Evolutionary conservation across 2,888 invertebrate species (phyloP).

Genomic region (Criorhina ranunculi): DNA sequence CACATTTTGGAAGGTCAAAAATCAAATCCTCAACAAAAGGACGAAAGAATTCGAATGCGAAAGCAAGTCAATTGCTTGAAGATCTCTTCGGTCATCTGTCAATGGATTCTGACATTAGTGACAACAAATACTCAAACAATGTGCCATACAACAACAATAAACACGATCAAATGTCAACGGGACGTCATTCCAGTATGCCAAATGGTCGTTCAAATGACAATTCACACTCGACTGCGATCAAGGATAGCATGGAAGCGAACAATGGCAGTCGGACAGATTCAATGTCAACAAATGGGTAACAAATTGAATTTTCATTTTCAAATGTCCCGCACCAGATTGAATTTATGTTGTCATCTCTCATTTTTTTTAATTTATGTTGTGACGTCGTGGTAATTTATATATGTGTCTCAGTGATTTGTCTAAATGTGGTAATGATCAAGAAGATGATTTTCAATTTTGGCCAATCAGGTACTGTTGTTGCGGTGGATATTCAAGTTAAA

Average conservation of each 20-base stretch:
- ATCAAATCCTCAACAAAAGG: constrained; percentile 83
- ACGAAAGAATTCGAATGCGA: constrained; percentile 81
- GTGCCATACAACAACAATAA: constrained; percentile 79
- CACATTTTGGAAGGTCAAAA: constrained; percentile 81
- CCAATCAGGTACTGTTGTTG: constrained; percentile 82
- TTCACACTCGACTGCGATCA: constrained; percentile 74
- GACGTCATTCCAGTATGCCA: constrained; percentile 79
- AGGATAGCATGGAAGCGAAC: constrained; percentile 80
- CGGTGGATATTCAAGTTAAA: constrained; percentile 66
- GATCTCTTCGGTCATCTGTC: constrained; percentile 84
- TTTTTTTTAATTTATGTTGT: constrained; percentile 58
- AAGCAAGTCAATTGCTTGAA: constrained; percentile 82
- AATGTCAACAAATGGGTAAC: constrained; percentile 82
- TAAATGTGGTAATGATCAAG: constrained; percentile 80
- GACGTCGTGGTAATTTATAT: constrained; percentile 43
- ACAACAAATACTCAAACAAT: constrained; percentile 82
- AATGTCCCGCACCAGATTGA: constrained; percentile 36
- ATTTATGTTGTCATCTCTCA: constrained; percentile 66
- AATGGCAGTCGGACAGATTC: constrained; percentile 82
- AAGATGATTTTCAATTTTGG: constrained; percentile 84
- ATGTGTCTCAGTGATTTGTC: constrained; percentile 76
- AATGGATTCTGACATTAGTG: constrained; percentile 82
- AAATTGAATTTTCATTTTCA: background rate
- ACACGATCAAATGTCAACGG: constrained; percentile 77
- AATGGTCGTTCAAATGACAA: constrained; percentile 80